Base-by-base conservation (phyloP, 2,113 vertebrate genomes). In the Apteryx mantelli region DNA sequence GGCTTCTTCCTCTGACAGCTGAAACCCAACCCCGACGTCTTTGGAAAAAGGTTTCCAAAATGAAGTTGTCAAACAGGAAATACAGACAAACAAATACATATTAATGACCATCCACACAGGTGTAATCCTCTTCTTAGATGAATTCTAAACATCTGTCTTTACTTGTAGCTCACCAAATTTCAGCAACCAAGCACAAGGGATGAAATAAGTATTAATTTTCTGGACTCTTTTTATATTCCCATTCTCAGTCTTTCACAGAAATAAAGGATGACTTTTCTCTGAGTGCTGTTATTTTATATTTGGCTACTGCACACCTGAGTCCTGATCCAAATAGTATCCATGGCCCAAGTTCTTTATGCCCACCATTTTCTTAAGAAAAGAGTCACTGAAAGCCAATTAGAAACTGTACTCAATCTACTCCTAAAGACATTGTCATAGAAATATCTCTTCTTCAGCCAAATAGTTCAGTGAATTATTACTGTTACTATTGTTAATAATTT, bases 41-140 rank as follows among this genome's bases (percentile, higher is more conserved):
- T 76, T 60, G 13, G 21, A 82, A 89, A 87, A 58, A 38, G 32
- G 79, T 65, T 36, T 74, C 71, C 24, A 22, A 77, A 86, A 68
- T 46, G 11, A 90, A 92, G 70, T 73, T 92, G 44, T 93, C 82
- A 92, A 50, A 24, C 38, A 88, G 91, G 78, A 96, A 95, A 88
- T 74, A 20, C 55, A 95, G 42, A 86, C 60, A 88, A 86, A 86
- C 26, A 63, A 95, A 94, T 96, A 70, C 60, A 40, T 91, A 66
- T 63, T 71, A 86, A 53, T 68, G 46, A 78, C 52, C 52, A 79
- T 90, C 65, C 80, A 77, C 13, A 26, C 38, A 69, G 18, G 7
- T 77, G 34, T 15, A 86, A 80, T 32, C 8, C 44, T 88, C 68
- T 73, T 53, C 68, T 96, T 82, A 81, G 36, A n/a, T 82, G 36